These are phyloP conservation scores for Drosophila imparisetae DNA, from an alignment of 2,888 invertebrate genomes.

Conservation along the genomic window DNA sequence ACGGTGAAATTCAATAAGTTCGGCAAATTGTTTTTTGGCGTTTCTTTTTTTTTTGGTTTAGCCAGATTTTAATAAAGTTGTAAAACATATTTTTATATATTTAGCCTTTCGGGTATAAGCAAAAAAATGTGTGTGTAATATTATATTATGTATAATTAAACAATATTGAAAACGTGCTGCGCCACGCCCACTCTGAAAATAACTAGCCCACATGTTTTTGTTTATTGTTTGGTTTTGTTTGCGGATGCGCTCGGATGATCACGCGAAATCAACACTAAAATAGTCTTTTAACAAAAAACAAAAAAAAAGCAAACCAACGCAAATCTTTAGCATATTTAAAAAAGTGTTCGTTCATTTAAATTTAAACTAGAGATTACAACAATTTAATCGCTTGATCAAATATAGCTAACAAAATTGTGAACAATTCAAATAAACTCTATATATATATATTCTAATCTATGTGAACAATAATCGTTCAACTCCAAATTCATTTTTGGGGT, in stretches of 20 bases:
- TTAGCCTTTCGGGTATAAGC: conserved; percentile 51
- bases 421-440: conserved; percentile 37
- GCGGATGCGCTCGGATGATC: conserved; percentile 14
- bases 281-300: conserved; percentile 13
- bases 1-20: conserved; percentile 14
- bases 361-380: conserved; percentile 45
- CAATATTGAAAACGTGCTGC: conserved; percentile 37
- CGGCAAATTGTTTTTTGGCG: conserved; percentile 17
- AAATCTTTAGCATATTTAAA: conserved; percentile 43
- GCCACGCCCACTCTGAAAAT: conserved; percentile 33
- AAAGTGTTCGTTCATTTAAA: conserved; percentile 46
- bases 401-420: conserved; percentile 46
- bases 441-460: conserved; percentile 11
- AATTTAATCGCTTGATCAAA: conserved; percentile 53
- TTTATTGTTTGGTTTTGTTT: conserved; percentile 38
- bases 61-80: conserved; percentile 60
- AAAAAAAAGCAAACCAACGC: conserved; percentile 13
- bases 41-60: conserved; percentile 32
- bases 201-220: conserved; percentile 30
- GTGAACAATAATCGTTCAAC: conserved; percentile 22
- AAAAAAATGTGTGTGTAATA: conserved; percentile 55
- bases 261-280: conserved; percentile 36
- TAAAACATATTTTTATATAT: conserved; percentile 59
- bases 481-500: conserved; percentile 25
- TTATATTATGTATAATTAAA: conserved; percentile 54